Percentiles rank a stretch among this genome's conserved stretches.
These are phyloP conservation scores for Malthinus flaveolus DNA, from an alignment of 2,888 invertebrate genomes.

Conservation along the genomic window DNA sequence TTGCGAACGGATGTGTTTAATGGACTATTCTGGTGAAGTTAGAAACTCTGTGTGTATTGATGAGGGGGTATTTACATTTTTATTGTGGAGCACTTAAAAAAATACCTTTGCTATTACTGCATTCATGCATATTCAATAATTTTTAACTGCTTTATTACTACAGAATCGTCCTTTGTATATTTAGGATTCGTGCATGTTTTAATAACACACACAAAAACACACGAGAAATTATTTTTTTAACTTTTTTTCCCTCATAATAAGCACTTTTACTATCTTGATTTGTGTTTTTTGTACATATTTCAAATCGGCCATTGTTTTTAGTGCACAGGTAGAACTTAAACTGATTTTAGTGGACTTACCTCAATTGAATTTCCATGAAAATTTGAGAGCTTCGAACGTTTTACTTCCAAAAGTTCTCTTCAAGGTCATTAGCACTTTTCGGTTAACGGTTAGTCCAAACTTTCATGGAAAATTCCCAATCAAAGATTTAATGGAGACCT, in stretches of 20 bases:
- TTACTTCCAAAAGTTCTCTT: too few species aligned
- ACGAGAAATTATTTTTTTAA: not conserved
- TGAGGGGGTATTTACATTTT: slow-evolving; percentile 43
- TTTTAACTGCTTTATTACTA: slow-evolving; percentile 10
- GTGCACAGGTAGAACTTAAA: too few species aligned
- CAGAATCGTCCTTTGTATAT: slow-evolving; percentile 5
- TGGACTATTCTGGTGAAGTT: slow-evolving; percentile 46
- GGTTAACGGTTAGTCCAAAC: too few species aligned
- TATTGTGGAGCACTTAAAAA: slow-evolving; percentile 30
- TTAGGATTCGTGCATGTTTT: not conserved
- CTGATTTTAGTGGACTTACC: too few species aligned
- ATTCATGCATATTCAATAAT: slow-evolving; percentile 33
- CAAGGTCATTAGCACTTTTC: too few species aligned
- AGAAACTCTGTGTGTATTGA: slow-evolving; percentile 29
- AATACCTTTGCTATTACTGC: slow-evolving; percentile 20
- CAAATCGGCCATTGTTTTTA: too few species aligned
- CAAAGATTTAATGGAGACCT: too few species aligned
- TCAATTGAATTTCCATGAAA: too few species aligned
- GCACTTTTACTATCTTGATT: not conserved
- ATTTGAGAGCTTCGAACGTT: too few species aligned
- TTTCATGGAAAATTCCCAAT: too few species aligned
- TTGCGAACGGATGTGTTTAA: slow-evolving; percentile 51
- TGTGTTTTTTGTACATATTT: too few species aligned
- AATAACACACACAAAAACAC: not conserved
- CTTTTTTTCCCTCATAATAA: not conserved